Evolutionary conservation across 2,888 invertebrate genomes (phyloP).

Genomic region (Ptychoptera albimana): DNA sequence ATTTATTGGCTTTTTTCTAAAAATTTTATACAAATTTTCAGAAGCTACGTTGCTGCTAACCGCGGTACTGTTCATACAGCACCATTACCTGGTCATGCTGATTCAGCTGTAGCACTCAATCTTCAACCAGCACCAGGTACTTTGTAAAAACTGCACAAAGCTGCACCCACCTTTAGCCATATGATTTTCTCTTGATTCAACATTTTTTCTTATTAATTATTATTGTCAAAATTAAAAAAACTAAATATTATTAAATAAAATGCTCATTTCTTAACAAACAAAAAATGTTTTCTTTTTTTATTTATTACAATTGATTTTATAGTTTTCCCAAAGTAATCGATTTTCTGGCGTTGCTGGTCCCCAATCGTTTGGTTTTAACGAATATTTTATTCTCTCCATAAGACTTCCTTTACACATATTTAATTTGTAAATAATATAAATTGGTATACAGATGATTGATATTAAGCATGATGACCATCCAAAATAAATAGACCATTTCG

Average conservation of each 20-base stretch:
- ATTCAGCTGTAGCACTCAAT: slow-evolving; percentile 26
- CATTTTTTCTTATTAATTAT: too few species aligned
- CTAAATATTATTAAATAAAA: too few species aligned
- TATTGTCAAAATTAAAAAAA: too few species aligned
- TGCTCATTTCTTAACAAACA: too few species aligned
- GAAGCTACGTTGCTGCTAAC: slow-evolving; percentile 24
- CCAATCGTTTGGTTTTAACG: slow-evolving; percentile 35
- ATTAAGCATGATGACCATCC: slow-evolving; percentile 50
- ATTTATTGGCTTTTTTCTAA: slow-evolving; percentile 14
- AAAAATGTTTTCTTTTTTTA: too few species aligned
- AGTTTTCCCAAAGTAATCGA: slow-evolving; percentile 24
- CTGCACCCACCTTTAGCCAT: slow-evolving; percentile 2
- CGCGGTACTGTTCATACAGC: slow-evolving; percentile 29
- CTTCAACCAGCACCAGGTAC: slow-evolving; percentile 28
- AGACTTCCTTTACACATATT: slow-evolving; percentile 21
- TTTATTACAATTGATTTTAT: not conserved
- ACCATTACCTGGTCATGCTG: slow-evolving; percentile 26
- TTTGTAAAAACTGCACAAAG: slow-evolving; percentile 11
- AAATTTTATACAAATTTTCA: slow-evolving; percentile 12
- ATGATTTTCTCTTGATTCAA: slow-evolving; percentile 1
- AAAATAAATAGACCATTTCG: slow-evolving; percentile 39
- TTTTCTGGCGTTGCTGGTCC: slow-evolving; percentile 37
- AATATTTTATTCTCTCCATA: slow-evolving; percentile 22
- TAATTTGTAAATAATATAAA: slow-evolving; percentile 41
- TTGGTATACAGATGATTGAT: slow-evolving; percentile 65